Percentiles rank a stretch among this genome's conserved stretches.
phyloP scores from a whole-genome alignment of 2,797 vertebrate species.

The Pseudomugil tenellus region DNA sequence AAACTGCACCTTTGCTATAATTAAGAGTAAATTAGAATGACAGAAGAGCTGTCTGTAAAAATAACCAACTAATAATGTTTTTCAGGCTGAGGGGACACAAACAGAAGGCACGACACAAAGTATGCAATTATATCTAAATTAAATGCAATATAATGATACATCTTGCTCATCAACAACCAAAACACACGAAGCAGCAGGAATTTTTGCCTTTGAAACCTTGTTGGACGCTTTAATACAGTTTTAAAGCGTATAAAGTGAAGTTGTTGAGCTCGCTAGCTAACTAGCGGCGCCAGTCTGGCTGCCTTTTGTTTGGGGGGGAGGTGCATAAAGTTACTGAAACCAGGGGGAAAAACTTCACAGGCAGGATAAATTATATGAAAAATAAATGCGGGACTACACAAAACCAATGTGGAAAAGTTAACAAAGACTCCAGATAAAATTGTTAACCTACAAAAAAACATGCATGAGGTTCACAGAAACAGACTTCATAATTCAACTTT shows the following conservation, averaged over 20 bases:
- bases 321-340: constrained; percentile 8
- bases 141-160: neutral
- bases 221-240: neutral
- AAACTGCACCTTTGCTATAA: neutral
- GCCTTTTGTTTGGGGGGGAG: constrained; percentile 12
- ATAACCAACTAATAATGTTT: constrained; percentile 2
- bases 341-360: neutral
- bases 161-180: neutral
- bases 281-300: constrained; percentile 72
- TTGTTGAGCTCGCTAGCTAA: constrained; percentile 9
- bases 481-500: neutral
- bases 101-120: constrained; percentile 13
- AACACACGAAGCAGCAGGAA: fast-evolving
- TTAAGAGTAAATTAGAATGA: neutral
- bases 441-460: neutral
- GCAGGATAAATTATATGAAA: constrained; percentile 13
- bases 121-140: neutral
- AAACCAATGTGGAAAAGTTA: neutral
- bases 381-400: constrained; percentile 5
- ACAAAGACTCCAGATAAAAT: neutral
- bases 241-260: neutral
- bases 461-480: neutral
- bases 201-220: neutral
- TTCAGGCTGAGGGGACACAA: neutral
- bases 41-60: neutral